A percentile compares a stretch with the other conserved stretches of the same genome.
phyloP scores from a whole-genome alignment of 1,140 invertebrate species.

The Drosophila teissieri region DNA sequence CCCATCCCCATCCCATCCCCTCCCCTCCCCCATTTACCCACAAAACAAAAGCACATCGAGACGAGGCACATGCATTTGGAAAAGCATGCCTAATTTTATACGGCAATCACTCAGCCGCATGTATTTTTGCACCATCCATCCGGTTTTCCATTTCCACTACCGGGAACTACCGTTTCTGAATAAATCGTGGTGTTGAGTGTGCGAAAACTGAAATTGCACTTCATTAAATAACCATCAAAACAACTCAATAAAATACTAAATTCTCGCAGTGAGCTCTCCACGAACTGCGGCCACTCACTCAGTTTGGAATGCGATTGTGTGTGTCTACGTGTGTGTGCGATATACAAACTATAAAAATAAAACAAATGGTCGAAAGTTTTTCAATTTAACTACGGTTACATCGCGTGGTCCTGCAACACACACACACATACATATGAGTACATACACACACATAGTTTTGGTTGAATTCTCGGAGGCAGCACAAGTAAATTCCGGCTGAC shows the following conservation, averaged over 20 bases:
- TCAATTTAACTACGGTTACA: slow-evolving; percentile 75
- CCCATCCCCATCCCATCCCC: too few relatives aligned
- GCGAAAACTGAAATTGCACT: slow-evolving; percentile 72
- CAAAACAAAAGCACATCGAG: slow-evolving; percentile 27
- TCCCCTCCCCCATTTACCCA: background rate
- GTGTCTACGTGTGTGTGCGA: slow-evolving; percentile 2
- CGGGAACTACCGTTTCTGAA: slow-evolving; percentile 51
- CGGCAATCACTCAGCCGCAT: slow-evolving; percentile 62
- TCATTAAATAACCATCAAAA: slow-evolving; percentile 81
- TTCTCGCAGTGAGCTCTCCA: slow-evolving; percentile 45
- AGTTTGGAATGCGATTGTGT: background rate
- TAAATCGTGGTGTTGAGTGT: slow-evolving; percentile 60
- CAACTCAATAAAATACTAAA: slow-evolving; percentile 81
- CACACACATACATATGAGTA: background rate
- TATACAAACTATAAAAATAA: slow-evolving; percentile 56
- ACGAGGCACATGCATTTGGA: slow-evolving; percentile 26
- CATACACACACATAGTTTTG: slow-evolving; percentile 12
- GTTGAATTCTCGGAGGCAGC: slow-evolving; percentile 38
- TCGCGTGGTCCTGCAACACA: slow-evolving; percentile 22
- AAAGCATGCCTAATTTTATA: slow-evolving; percentile 65
- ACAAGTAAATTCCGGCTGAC: slow-evolving; percentile 26
- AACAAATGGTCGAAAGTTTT: slow-evolving; percentile 70
- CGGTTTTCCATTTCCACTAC: background rate
- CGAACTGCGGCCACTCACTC: slow-evolving; percentile 39
- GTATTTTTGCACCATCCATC: slow-evolving; percentile 23